phyloP scores from a whole-genome alignment of 2,888 invertebrate species.

The Amphipoea lucens region DNA sequence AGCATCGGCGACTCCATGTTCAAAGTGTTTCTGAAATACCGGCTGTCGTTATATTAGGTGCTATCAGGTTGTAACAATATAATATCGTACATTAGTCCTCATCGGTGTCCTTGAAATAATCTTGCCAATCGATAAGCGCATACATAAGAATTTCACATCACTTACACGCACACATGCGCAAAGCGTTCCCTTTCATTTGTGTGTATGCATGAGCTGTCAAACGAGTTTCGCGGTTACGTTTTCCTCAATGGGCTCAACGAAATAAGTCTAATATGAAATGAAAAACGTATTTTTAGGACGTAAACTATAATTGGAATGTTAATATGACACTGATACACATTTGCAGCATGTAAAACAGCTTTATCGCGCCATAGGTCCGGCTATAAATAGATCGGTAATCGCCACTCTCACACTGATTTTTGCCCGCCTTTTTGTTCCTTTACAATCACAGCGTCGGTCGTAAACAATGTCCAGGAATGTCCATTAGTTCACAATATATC shows the following conservation, averaged over 20 bases:
- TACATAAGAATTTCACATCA: conserved; percentile 86
- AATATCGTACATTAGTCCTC: conserved; percentile 69
- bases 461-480: conserved; percentile 68
- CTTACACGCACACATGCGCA: conserved; percentile 85
- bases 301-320: conserved; percentile 69
- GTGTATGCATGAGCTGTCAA: conserved; percentile 86
- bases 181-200: conserved; percentile 69
- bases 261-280: conserved; percentile 69
- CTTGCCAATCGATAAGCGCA: conserved; percentile 87
- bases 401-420: conserved; percentile 86
- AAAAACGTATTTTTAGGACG: conserved; percentile 58
- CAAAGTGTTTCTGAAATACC: conserved; percentile 37
- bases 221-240: conserved; percentile 85
- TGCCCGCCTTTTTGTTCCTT: conserved; percentile 85
- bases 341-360: conserved; percentile 73
- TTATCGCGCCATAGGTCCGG: conserved; percentile 79
- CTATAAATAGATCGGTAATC: conserved; percentile 87
- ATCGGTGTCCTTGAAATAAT: conserved; percentile 85
- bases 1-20: conserved; percentile 78
- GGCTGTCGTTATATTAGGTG: conserved; percentile 47
- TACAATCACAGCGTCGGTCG: conserved; percentile 73
- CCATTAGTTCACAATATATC: conserved; percentile 72
- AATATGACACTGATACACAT: conserved; percentile 61
- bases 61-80: conserved; percentile 57
- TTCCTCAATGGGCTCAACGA: conserved; percentile 69